Evolutionary conservation across 2,113 vertebrate species (phyloP).

Genomic region (Colistium nudipinnis): DNA sequence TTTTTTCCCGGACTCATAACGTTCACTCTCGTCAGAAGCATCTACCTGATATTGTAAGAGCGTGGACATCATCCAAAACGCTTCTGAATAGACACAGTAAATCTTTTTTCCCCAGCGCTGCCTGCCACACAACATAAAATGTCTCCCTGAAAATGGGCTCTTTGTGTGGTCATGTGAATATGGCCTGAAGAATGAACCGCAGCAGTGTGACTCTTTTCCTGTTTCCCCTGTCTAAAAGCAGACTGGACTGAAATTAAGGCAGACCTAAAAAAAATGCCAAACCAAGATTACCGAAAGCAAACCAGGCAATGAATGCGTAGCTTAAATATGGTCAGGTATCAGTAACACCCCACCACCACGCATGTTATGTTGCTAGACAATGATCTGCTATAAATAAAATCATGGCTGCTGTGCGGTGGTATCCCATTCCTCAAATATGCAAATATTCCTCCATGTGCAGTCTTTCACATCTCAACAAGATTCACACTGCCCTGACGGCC

Average conservation of each 20-base stretch:
- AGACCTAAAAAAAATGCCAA: slow-evolving; percentile 50
- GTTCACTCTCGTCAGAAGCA: slow-evolving; percentile 13
- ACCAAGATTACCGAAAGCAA: slow-evolving; percentile 50
- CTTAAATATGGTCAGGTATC: slow-evolving; percentile 58
- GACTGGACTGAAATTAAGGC: slow-evolving; percentile 63
- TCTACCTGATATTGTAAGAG: slow-evolving; percentile 48
- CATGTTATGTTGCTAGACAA: neutral
- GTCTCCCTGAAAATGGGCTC: slow-evolving; percentile 76
- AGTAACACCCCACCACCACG: slow-evolving; percentile 10
- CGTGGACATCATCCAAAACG: slow-evolving; percentile 59
- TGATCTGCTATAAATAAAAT: slow-evolving; percentile 5
- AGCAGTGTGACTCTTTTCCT: slow-evolving; percentile 78
- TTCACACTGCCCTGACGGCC: slow-evolving; percentile 10
- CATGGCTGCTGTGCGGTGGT: slow-evolving; percentile 28
- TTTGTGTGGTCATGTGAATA: slow-evolving; percentile 81
- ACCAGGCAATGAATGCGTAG: slow-evolving; percentile 58
- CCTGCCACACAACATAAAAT: slow-evolving; percentile 75
- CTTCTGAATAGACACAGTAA: slow-evolving; percentile 71
- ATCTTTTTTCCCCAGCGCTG: slow-evolving; percentile 67
- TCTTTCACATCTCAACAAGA: slow-evolving; percentile 17
- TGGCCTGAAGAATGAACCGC: slow-evolving; percentile 76
- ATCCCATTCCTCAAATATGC: slow-evolving; percentile 20
- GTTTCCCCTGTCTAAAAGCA: slow-evolving; percentile 77
- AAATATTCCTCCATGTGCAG: neutral
- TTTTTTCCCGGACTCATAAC: neutral